Base-by-base conservation (phyloP, 2,797 vertebrate species). In the Carapus acus region DNA sequence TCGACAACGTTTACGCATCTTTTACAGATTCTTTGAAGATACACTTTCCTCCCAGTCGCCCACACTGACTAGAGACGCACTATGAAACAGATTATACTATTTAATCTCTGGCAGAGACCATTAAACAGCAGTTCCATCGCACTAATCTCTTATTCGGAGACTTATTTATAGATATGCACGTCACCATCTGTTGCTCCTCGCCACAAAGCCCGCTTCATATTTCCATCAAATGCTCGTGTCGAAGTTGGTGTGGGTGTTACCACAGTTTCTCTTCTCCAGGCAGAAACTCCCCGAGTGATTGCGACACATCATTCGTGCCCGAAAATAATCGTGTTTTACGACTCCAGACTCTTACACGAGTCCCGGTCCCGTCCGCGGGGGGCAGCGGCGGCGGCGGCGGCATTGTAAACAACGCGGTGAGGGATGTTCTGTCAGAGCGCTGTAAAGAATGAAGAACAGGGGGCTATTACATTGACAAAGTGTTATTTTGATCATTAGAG, bases 141-240 rank as follows among this genome's bases (percentile, higher is more conserved):
- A 77, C 75, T 88, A 87, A 89, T 88, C 88, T 85, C 72, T 76
- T 62, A 64, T 78, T 77, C 79, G 79, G 77, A 77, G 68, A 80
- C 77, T 85, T 89, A 88, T 89, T 87, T 85, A 87, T 87, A 85
- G 84, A 87, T 84, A 86, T 83, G 77, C 75, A 70, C 72, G 71
- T 86, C 88, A 89, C 88, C 87, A 89, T 87, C 77, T 83, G 78
- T 77, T 62, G 54, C 55, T 61, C 55, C 79, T 76, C 31, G 8
- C 71, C 63, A 50, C 59, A 71, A 76, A 81, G 66, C 71, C 73
- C 71, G 48, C 65, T 60, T 49, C 17, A 13, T 44, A 46, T 67
- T 59, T 63, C 62, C 58, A 23, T 16, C 58, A 61, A n/a, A 63
- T 22, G 58, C 71, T 53, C 50, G 53, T 59, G 47, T 62, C 55